Conservation (phyloP, 2,797 vertebrate species). For the Sebastes iracundus region DNA sequence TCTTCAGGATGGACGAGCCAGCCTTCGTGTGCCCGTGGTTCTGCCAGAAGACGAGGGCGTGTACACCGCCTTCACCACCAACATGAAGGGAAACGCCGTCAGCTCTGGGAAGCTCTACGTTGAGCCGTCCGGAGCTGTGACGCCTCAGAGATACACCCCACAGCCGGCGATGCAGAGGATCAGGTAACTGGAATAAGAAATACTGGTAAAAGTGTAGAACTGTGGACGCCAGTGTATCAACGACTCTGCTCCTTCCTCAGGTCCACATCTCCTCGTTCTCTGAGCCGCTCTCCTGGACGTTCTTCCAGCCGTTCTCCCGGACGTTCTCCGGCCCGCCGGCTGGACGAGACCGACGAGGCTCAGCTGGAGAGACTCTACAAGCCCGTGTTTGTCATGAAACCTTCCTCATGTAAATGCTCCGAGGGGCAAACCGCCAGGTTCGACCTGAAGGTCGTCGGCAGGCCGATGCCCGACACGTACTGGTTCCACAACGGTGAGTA, state of each 20-base stretch:
- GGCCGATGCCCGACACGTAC: conserved; percentile 97
- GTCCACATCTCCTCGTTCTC: conserved; percentile 93
- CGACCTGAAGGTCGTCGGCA: conserved; percentile 96
- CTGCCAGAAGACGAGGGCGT: conserved; percentile 94
- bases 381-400: conserved; percentile 96
- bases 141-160: conserved; percentile 87
- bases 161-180: conserved; percentile 91
- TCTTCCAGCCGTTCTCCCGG: conserved; percentile 90
- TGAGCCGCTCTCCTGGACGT: conserved; percentile 87
- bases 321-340: conserved; percentile 91
- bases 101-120: conserved; percentile 96
- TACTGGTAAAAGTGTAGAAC: not conserved
- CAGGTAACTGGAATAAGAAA: conserved; percentile 76
- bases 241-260: conserved; percentile 46
- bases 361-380: conserved; percentile 98
- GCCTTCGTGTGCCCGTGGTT: conserved; percentile 89
- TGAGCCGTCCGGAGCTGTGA: conserved; percentile 85
- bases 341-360: conserved; percentile 95
- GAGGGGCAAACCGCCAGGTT: conserved; percentile 98
- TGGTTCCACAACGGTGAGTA: conserved; percentile 96
- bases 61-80: conserved; percentile 92
- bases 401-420: conserved; percentile 91
- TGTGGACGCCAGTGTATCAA: not conserved
- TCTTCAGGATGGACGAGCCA: conserved; percentile 92
- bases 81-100: conserved; percentile 93